Evolutionary conservation across 1,140 invertebrate species (phyloP), one percentile per base, ranked within the genome.

Genomic region (Holcopasites calliopsidis): DNA sequence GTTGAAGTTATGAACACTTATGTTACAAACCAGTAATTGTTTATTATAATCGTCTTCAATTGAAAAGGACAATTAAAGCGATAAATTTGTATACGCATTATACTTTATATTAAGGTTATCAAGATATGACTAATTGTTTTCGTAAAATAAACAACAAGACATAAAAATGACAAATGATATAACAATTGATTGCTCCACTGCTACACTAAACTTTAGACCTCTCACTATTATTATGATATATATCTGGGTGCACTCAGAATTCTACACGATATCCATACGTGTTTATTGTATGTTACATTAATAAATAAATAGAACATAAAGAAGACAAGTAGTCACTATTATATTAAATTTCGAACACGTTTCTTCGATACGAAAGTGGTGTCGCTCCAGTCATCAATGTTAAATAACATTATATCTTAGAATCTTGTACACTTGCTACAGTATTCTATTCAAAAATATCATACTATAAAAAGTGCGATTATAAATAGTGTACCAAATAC

Each of bases 111-210:
- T 72, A 80, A 87, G 78, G 77, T 86, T 87, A 89, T 82, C 71
- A 80, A 85, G 79, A 83, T 88, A 84, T 84, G 79, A 86, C 73
- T 84, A 82, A 88, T 84, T 82, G 82, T 77, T 85, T 84, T 76
- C 61, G 71, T 87, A 86, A 85, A 88, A 86, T 87, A 88, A 89
- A 86, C 82, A 88, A 87, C 86, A 85, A 84, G 80, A 85, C 85
- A 84, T 89, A 87, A 88, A 88, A 87, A 85, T 89, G 84, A 89
- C 79, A 87, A 89, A 86, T 85, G 86, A 88, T 77, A 88, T 88
- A 88, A 88, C 84, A 84, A 89, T 82, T 79, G 81, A 86, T 87
- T 80, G 80, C 35, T 85, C 80, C 84, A 88, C 81, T 82, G 86
- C 80, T 84, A 86, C 84, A 88, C 85, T 85, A 77, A 82, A 64